Percentiles rank a stretch among this genome's conserved stretches.
Evolutionary conservation across 2,888 invertebrate genomes (phyloP).

Genomic region (Orchesellides sinensis): DNA sequence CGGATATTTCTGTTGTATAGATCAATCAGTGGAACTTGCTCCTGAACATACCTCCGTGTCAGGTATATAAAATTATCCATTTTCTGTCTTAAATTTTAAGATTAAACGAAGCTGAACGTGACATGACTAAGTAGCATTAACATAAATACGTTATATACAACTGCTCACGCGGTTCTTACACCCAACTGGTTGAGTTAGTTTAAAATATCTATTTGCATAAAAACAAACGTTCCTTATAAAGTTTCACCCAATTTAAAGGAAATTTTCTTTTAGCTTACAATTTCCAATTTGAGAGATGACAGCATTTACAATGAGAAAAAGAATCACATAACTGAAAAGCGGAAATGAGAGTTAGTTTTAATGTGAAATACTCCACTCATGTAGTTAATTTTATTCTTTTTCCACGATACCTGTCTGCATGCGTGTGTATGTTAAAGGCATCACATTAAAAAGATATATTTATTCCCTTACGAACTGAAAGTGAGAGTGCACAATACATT

Average conservation of each 20-base stretch:
- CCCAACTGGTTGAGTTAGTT: background rate
- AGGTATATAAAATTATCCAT: slow-evolving; percentile 26
- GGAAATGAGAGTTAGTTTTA: slow-evolving; percentile 58
- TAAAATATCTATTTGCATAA: background rate
- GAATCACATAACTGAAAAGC: slow-evolving; percentile 33
- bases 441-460: slow-evolving; percentile 43
- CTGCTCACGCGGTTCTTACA: too few species aligned
- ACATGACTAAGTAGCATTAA: background rate
- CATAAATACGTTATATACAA: background rate
- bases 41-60: slow-evolving; percentile 35
- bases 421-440: slow-evolving; percentile 53
- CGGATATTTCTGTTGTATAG: slow-evolving; percentile 53
- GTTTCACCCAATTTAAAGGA: background rate
- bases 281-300: slow-evolving; percentile 7
- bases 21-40: slow-evolving; percentile 57
- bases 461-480: slow-evolving; percentile 26
- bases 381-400: slow-evolving; percentile 39
- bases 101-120: background rate
- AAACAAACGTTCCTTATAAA: background rate
- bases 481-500: slow-evolving; percentile 55
- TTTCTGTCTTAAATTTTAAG: too few species aligned
- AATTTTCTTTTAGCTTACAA: background rate
- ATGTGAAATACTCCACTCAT: slow-evolving; percentile 36
- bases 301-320: slow-evolving; percentile 11
- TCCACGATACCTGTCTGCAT: slow-evolving; percentile 18